Base-by-base conservation (phyloP, 2,113 vertebrate species). In the Bucco capensis region DNA sequence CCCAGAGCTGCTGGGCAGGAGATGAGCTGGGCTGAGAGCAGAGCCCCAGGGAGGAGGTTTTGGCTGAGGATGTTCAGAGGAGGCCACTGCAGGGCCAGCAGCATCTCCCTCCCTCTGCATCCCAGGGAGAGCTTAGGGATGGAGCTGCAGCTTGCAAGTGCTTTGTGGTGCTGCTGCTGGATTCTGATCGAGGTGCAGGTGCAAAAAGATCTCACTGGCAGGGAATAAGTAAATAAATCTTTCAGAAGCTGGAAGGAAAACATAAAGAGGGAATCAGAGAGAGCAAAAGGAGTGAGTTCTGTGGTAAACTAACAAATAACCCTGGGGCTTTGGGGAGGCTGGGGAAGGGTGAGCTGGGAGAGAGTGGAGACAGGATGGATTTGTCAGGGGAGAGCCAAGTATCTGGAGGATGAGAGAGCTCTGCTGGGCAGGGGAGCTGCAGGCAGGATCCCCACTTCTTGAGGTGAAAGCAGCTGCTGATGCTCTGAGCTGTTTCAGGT, bases 1-100 rank as follows among this genome's bases (percentile, higher is more conserved):
- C 84, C 94, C 91, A 73, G 50, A 54, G 84, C 87, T 84, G 77
- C 91, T 84, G 94, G 94, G 91, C 91, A 85, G 71, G 86, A 93
- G 84, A 82, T 82, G 76, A 94, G 61, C 76, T 92, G 92, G 92
- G 77, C 72, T 74, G 81, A 83, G 82, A 86, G 91, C 87, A 93
- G 94, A 96, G 89, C 84, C 66, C 11, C 7, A 0, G 78, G 77
- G 57, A 75, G 58, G n/a, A 61, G 33, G 40, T 38, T 78, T 28
- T 22, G 86, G 30, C 6, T 31, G 25, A 1, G 8, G 46, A 38
- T 53, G 14, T n/a, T n/a, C 25, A 18, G 24, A 74, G 91, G 69
- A 33, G 54, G 53, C 13, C 28, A 14, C 14, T 11, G 22, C 49
- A 22, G 91, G 6, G 65, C 30, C 13, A 5, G 37, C 58, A 8